A percentile compares a stretch with the other conserved stretches of the same genome.
Conservation (phyloP, 2,797 vertebrate species). For the Lindbergichthys nudifrons region DNA sequence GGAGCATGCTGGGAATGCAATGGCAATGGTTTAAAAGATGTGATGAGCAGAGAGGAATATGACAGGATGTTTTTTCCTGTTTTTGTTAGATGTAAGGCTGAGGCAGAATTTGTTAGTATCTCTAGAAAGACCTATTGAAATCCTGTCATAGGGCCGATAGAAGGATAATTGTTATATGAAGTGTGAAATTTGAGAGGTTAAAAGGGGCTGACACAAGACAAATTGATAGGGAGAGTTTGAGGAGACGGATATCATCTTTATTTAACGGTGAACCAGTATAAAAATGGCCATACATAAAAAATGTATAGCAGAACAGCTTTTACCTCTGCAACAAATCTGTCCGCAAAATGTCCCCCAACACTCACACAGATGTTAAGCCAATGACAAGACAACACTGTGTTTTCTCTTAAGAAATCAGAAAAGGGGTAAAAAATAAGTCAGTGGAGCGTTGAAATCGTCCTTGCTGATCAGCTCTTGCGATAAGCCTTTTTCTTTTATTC, state of each 20-base stretch:
- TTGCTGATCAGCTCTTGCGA: slow-evolving; percentile 33
- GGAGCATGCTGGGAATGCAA: slow-evolving; percentile 54
- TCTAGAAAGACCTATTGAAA: slow-evolving; percentile 69
- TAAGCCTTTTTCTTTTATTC: slow-evolving; percentile 48
- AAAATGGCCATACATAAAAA: slow-evolving; percentile 41
- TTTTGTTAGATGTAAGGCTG: slow-evolving; percentile 38
- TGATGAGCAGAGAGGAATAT: slow-evolving; percentile 20
- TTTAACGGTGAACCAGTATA: slow-evolving; percentile 42
- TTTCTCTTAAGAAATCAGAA: slow-evolving; percentile 7
- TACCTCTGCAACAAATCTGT: slow-evolving; percentile 13
- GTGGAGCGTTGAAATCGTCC: slow-evolving; percentile 29
- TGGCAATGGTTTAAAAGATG: slow-evolving; percentile 25
- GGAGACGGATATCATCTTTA: slow-evolving; percentile 51
- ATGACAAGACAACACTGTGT: not conserved
- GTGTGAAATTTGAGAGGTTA: slow-evolving; percentile 58
- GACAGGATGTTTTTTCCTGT: slow-evolving; percentile 35
- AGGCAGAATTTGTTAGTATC: slow-evolving; percentile 68
- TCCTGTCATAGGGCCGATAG: slow-evolving; percentile 64
- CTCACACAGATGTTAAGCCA: not conserved
- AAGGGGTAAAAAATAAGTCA: not conserved
- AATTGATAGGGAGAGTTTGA: slow-evolving; percentile 42
- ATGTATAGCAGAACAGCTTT: slow-evolving; percentile 11
- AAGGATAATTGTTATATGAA: slow-evolving; percentile 74
- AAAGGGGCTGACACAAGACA: slow-evolving; percentile 61
- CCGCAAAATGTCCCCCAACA: slow-evolving; percentile 12